Conservation (phyloP, 2,113 vertebrate species). For the Willisornis vidua region DNA sequence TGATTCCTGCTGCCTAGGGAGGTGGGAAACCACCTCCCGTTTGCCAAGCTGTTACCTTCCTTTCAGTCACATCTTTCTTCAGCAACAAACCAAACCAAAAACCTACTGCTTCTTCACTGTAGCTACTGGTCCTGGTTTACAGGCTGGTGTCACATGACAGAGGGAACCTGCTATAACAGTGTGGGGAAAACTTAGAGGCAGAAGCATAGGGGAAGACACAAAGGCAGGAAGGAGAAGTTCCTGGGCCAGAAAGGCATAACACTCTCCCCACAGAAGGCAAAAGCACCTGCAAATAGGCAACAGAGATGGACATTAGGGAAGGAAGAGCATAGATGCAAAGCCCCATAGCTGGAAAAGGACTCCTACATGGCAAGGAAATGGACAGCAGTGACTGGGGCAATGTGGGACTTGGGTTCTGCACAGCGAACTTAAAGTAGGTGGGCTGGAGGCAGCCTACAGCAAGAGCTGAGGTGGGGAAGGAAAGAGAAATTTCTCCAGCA, state of each 20-base stretch:
- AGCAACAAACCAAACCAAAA: not conserved
- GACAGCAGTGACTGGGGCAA: not conserved
- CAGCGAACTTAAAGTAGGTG: not conserved
- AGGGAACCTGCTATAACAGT: not conserved
- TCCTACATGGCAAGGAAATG: accelerated
- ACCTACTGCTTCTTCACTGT: not conserved
- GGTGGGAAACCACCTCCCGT: not conserved
- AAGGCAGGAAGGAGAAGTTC: not conserved
- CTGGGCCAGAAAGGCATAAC: not conserved
- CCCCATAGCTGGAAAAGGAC: not conserved
- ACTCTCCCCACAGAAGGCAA: not conserved
- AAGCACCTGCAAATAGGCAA: not conserved
- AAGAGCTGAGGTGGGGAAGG: not conserved
- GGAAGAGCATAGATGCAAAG: not conserved
- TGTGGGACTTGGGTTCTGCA: not conserved
- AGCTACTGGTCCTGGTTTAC: not conserved
- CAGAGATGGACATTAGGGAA: not conserved
- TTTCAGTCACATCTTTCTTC: not conserved
- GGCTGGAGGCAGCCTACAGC: not conserved
- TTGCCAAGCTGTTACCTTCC: constrained; percentile 15
- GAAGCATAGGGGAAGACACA: not conserved
- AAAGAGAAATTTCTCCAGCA: constrained; percentile 14
- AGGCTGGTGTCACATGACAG: not conserved
- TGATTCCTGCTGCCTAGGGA: not conserved
- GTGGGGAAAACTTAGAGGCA: not conserved